Base-by-base conservation (phyloP, 1,140 invertebrate genomes). In the Drosophila nigromelanica region DNA sequence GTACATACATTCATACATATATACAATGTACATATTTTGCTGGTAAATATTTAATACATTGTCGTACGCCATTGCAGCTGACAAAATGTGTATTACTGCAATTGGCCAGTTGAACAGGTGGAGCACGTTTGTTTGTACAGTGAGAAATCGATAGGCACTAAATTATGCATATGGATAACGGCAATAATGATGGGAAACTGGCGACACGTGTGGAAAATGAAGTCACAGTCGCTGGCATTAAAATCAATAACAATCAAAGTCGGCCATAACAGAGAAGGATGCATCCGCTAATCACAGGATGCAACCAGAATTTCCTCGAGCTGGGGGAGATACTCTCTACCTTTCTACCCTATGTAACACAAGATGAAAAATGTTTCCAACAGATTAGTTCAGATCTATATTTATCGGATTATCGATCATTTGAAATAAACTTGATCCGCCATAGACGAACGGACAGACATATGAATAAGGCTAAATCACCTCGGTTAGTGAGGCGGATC, bases 141-240 rank as follows among this genome's bases (percentile, higher is more conserved):
- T 4, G 24, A 33, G 77, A 78, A 86, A 86, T 85, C 81, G 69
- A 85, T 85, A 86, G 48, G 33, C 33, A 62, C 8, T 72, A 72
- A 78, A 78, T 81, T 71, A 87, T 87, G 33, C 47, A 67, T 66
- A 42, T 68, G 55, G 60, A 64, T 48, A 42, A 52, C 15, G 42
- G 15, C 12, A 56, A 15, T 45, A 42, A 76, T 55, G 30, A 18
- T 61, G 81, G 81, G 78, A 78, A 86, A 81, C 51, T 48, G 40
- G 21, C 58, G 64, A 63, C 70, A 64, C 50, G 54, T 60, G 66
- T 73, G 37, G 18, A 39, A 37, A 21, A 5, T 35, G 50, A 37
- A 39, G 33, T 30, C 35, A 60, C 24, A 55, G 40, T 8, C 48
- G 27, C 24, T 45, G 61, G 61, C 80, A 61, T 27, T 37, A n/a